Evolutionary conservation across 1,140 invertebrate genomes (phyloP).

Genomic region (Teleopsis dalmanni): DNA sequence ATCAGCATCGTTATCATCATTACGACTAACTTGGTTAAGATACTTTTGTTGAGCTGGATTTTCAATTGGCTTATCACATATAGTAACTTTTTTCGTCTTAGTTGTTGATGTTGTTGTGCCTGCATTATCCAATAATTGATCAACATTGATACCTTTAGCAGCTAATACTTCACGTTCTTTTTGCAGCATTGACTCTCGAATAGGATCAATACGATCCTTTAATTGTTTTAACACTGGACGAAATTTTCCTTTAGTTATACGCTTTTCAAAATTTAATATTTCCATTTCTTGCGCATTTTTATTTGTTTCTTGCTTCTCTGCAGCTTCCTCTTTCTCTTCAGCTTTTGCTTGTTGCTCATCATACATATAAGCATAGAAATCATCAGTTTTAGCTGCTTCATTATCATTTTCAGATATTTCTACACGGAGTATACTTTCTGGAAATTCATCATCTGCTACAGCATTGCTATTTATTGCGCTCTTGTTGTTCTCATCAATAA

Average conservation of each 20-base stretch:
- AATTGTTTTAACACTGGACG: constrained; percentile 38
- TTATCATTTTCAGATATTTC: constrained; percentile 31
- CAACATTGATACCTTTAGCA: constrained; percentile 39
- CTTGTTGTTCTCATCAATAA: constrained; percentile 17
- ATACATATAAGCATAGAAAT: constrained; percentile 42
- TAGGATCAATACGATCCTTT: constrained; percentile 41
- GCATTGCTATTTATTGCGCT: constrained; percentile 5
- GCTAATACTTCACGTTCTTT: constrained; percentile 37
- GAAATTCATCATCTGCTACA: constrained; percentile 19
- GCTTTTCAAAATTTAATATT: constrained; percentile 37
- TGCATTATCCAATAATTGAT: constrained; percentile 30
- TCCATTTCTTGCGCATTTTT: constrained; percentile 30
- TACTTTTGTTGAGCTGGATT: constrained; percentile 18
- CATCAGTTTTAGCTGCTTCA: constrained; percentile 27
- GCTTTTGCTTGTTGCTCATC: constrained; percentile 30
- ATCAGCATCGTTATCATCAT: not conserved
- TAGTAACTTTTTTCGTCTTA: no score
- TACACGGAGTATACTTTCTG: constrained; percentile 34
- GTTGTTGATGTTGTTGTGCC: not conserved
- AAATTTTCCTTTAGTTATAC: constrained; percentile 35
- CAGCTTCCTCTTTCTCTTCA: constrained; percentile 20
- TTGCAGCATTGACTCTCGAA: constrained; percentile 36
- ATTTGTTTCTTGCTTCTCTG: constrained; percentile 8
- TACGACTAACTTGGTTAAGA: constrained; percentile 9
- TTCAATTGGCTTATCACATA: not conserved